Evolutionary conservation across 2,113 vertebrate species (phyloP).

Genomic region (Podiceps cristatus): DNA sequence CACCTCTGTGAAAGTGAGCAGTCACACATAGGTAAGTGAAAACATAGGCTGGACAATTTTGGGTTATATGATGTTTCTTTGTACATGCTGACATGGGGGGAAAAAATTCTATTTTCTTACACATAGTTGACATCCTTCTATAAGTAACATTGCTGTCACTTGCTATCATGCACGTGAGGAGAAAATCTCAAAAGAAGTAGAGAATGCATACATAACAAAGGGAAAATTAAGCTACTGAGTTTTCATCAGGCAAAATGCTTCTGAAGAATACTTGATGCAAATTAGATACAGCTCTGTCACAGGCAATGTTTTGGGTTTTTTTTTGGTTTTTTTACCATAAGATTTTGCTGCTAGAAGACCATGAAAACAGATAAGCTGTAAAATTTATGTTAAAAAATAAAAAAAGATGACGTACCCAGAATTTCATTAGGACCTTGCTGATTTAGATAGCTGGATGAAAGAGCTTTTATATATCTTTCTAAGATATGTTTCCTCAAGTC

Average conservation of each 20-base stretch:
- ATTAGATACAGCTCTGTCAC: background rate
- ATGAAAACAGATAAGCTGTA: background rate
- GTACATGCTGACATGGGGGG: background rate
- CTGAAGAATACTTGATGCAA: background rate
- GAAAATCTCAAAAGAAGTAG: background rate
- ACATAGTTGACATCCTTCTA: background rate
- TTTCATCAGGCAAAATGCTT: background rate
- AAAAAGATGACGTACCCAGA: background rate
- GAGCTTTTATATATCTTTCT: background rate
- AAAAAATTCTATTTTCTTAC: background rate
- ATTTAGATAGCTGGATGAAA: background rate
- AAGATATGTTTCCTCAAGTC: background rate
- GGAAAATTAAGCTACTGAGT: background rate
- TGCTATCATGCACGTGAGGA: background rate
- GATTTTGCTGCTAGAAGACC: background rate
- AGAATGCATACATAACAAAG: background rate
- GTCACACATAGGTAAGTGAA: background rate
- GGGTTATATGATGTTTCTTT: background rate
- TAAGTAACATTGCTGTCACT: background rate
- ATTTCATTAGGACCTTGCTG: background rate
- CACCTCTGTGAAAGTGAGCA: background rate
- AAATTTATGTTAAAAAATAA: background rate
- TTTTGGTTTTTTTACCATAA: background rate
- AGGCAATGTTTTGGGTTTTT: background rate
- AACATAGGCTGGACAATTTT: background rate